Percentiles rank a stretch among this genome's conserved stretches.
phyloP scores from a whole-genome alignment of 92 coral and sea anemone genomes.

The Desmophyllum pertusum region DNA sequence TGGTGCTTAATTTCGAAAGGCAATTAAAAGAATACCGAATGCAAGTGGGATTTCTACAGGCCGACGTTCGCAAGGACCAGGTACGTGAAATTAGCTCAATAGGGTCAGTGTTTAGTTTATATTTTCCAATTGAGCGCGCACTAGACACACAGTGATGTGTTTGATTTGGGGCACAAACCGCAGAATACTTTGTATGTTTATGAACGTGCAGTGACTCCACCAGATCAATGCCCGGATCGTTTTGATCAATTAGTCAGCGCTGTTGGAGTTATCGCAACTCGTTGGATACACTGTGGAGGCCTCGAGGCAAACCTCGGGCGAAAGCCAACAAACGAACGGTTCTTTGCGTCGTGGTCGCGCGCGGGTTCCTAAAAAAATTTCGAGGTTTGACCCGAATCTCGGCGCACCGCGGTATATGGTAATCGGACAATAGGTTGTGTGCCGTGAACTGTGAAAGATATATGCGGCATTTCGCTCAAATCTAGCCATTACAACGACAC shows the following conservation, averaged over 20 bases:
- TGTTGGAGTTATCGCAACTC: slow-evolving; percentile 41
- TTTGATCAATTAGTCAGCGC: slow-evolving; percentile 67
- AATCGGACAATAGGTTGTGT: slow-evolving; percentile 58
- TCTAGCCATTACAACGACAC: slow-evolving; percentile 48
- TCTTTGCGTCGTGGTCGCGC: slow-evolving; percentile 10
- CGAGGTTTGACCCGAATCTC: slow-evolving; percentile 21
- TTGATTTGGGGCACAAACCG: slow-evolving; percentile 49
- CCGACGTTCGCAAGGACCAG: slow-evolving; percentile 84
- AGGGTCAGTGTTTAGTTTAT: slow-evolving; percentile 4
- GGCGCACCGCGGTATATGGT: not conserved
- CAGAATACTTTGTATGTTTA: slow-evolving; percentile 46
- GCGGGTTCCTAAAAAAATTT: slow-evolving; percentile 13
- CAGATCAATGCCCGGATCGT: slow-evolving; percentile 65
- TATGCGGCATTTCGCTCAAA: slow-evolving; percentile 40
- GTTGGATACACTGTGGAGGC: not conserved
- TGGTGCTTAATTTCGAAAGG: slow-evolving; percentile 94
- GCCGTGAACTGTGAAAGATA: slow-evolving; percentile 69
- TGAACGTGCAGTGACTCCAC: slow-evolving; percentile 19
- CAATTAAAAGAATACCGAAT: slow-evolving; percentile 92
- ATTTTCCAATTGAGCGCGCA: slow-evolving; percentile 31
- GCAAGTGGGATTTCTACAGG: slow-evolving; percentile 81
- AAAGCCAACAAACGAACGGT: not conserved
- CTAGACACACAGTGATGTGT: slow-evolving; percentile 20
- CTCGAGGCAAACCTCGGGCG: not conserved
- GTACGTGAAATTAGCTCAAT: slow-evolving; percentile 63